Evolutionary conservation across 2,888 invertebrate genomes (phyloP).

Genomic region (Rhagophthalmus giganteus): DNA sequence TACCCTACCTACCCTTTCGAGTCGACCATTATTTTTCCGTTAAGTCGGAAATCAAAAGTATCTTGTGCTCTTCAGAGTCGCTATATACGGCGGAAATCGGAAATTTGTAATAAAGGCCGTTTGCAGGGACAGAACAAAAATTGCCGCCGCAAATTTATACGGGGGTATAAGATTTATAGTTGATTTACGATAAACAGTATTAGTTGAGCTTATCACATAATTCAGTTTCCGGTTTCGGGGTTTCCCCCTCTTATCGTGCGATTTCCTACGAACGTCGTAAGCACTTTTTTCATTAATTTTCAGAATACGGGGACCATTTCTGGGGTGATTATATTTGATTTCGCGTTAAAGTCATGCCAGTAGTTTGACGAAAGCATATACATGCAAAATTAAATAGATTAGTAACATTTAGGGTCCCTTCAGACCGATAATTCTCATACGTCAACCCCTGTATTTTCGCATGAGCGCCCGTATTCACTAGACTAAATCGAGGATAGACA

Average conservation of each 20-base stretch:
- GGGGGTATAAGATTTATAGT: conserved; percentile 20
- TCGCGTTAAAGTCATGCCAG: too few relatives aligned
- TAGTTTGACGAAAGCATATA: too few relatives aligned
- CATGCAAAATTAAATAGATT: conserved; percentile 17
- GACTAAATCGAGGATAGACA: conserved; percentile 26
- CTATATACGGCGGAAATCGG: conserved; percentile 30
- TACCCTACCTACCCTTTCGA: too few relatives aligned
- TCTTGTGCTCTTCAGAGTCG: conserved; percentile 25
- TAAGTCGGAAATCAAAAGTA: conserved; percentile 31
- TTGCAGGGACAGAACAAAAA: conserved; percentile 19
- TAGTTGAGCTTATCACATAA: conserved; percentile 23
- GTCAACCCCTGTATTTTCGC: conserved; percentile 31
- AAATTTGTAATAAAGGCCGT: conserved; percentile 29
- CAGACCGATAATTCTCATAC: conserved; percentile 31
- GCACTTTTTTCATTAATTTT: too few relatives aligned
- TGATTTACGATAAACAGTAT: conserved; percentile 23
- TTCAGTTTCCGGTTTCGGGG: conserved; percentile 21
- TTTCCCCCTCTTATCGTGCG: neutral
- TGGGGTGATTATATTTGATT: too few relatives aligned
- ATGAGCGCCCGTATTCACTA: conserved; percentile 27
- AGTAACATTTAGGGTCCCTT: conserved; percentile 28
- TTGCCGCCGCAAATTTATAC: conserved; percentile 27
- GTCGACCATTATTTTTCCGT: conserved; percentile 31
- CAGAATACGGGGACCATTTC: too few relatives aligned
- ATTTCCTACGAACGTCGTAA: neutral